Evolutionary conservation across 2,113 vertebrate species (phyloP), one percentile per base, ranked within the genome.

Genomic region (Platycercus adscitus): DNA sequence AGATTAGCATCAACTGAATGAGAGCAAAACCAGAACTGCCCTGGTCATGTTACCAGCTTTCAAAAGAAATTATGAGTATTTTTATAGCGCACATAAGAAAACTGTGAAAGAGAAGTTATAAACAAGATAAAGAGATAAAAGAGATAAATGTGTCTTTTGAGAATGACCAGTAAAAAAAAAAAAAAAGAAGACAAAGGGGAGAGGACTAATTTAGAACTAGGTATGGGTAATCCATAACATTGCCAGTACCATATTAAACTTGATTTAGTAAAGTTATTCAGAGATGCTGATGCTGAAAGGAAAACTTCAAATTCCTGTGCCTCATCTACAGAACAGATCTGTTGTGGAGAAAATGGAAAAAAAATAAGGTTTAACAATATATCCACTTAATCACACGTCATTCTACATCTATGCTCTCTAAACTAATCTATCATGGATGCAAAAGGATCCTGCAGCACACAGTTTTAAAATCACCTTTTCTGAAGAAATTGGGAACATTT

Each of bases 11-110:
- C 29, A 84, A 50, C 28, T 75, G 76, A 83, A 66, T 43, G 37
- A 91, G 17, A 68, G 41, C n/a, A 95, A 63, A 92, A 84, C 1
- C 66, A 88, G 11, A 80, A 76, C 24, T 58, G 19, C 11, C 39
- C 41, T 20, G 17, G 43, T 50, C 0, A 0, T 15, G 29, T 35
- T 73, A 28, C 12, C 16, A 35, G 26, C 24, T 85, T 77, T 53
- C 70, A 31, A 49, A 37, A 63, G 17, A 81, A 91, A 64, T 16
- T 16, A 19, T 69, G 35, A 52, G 25, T 64, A 63, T 31, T 69
- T 87, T 81, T 70, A 39, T 19, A 16, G 55, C 23, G 64, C 43
- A 29, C 21, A 9, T 21, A 63, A 75, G n/a, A n/a, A 90, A 90
- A 71, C 9, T 23, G 3, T 11, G 33, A 64, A 65, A 82, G 7